Evolutionary conservation across 64 coral and sea anemone genomes (phyloP).

Genomic region (Montipora cactus): DNA sequence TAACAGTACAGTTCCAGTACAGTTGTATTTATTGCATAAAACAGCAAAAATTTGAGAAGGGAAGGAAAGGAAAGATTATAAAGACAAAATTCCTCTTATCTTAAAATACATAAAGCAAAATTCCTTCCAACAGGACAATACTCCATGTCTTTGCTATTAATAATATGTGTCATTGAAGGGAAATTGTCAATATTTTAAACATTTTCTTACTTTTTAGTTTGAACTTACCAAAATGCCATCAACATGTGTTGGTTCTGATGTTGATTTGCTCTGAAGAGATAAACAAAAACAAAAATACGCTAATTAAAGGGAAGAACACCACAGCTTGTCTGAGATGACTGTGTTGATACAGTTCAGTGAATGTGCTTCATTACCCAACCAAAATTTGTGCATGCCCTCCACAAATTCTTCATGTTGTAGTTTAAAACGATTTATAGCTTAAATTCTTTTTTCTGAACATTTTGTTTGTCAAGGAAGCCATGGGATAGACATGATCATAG

Average conservation of each 20-base stretch:
- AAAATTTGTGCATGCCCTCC: conserved; percentile 11
- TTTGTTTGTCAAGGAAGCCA: not conserved
- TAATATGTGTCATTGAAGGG: not conserved
- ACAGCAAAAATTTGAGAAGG: not conserved
- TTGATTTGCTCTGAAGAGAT: conserved; percentile 1
- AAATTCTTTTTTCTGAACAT: not conserved
- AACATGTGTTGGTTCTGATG: conserved; percentile 19
- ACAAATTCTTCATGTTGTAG: conserved; percentile 14
- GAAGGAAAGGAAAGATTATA: not conserved
- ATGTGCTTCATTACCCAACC: not conserved
- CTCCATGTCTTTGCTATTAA: not conserved
- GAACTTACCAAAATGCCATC: conserved; percentile 16
- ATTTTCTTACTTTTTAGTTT: not conserved
- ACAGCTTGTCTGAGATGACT: not conserved
- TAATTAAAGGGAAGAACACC: not conserved
- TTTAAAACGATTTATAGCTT: not conserved
- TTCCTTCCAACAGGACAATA: not conserved
- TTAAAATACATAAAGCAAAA: too few relatives aligned
- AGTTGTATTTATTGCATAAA: not conserved
- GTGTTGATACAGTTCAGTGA: not conserved
- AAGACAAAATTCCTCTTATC: not conserved
- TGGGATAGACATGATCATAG: not conserved
- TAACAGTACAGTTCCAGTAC: not conserved
- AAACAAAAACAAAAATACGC: not conserved
- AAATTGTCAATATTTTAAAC: not conserved